phyloP scores from a whole-genome alignment of 2,888 invertebrate species.

The Mystacides longicornis region DNA sequence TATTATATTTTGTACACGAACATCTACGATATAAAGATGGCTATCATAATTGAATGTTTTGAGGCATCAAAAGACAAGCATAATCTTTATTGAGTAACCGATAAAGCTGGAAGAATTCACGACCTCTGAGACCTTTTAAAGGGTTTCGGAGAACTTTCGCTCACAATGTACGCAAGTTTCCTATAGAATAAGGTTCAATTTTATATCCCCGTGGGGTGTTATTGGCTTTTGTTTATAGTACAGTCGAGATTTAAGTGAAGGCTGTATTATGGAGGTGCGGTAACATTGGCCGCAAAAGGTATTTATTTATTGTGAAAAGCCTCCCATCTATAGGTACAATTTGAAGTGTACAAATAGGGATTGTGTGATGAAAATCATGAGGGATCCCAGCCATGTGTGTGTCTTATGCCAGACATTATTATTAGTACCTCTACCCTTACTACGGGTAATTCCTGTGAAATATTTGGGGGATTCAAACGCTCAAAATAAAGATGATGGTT shows the following conservation, averaged over 20 bases:
- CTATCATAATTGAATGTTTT: background rate
- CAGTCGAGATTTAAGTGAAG: constrained; percentile 15
- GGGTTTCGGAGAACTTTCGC: background rate
- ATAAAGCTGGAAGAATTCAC: background rate
- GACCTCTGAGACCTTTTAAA: background rate
- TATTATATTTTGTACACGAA: too few relatives aligned
- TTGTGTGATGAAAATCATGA: too few relatives aligned
- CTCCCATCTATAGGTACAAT: too few relatives aligned
- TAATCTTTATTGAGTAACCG: constrained; percentile 1
- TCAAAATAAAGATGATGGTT: too few relatives aligned
- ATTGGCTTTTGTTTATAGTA: constrained; percentile 24
- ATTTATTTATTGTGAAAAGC: constrained; percentile 1
- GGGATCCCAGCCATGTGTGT: too few relatives aligned
- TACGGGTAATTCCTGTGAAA: too few relatives aligned
- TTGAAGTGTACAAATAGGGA: too few relatives aligned
- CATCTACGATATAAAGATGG: too few relatives aligned
- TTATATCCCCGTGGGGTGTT: constrained; percentile 22
- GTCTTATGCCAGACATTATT: too few relatives aligned
- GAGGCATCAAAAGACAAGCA: background rate
- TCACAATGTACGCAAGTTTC: background rate
- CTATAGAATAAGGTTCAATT: constrained; percentile 21
- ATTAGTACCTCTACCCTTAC: too few relatives aligned
- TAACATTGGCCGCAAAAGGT: constrained; percentile 1
- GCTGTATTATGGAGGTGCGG: constrained; percentile 7
- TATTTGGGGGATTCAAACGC: too few relatives aligned